Percentiles rank a stretch among this genome's conserved stretches.
These are phyloP conservation scores for Allacma fusca DNA, from an alignment of 2,888 invertebrate genomes.

Conservation along the genomic window DNA sequence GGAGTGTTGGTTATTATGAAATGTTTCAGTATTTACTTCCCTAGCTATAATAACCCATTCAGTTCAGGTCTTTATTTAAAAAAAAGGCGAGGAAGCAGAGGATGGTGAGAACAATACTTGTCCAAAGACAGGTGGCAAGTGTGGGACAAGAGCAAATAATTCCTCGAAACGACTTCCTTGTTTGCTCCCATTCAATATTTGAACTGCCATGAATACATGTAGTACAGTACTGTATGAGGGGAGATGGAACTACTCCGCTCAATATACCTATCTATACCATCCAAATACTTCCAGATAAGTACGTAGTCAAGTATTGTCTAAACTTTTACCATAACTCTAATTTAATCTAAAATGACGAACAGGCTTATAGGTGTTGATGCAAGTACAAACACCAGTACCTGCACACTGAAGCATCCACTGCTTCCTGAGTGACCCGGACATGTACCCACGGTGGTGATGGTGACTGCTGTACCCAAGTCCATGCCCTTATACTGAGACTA, in stretches of 20 bases:
- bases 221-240: too few relatives aligned
- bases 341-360: not conserved
- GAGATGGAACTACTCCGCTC: too few relatives aligned
- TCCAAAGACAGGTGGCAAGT: constrained; percentile 60
- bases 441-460: too few relatives aligned
- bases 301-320: not conserved
- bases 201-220: constrained; percentile 7
- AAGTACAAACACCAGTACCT: too few relatives aligned
- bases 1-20: constrained; percentile 13
- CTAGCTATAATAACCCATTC: constrained; percentile 6
- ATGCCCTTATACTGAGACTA: too few relatives aligned
- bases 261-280: too few relatives aligned
- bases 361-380: too few relatives aligned
- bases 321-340: constrained; percentile 11
- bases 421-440: too few relatives aligned
- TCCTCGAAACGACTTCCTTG: constrained; percentile 54
- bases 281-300: not conserved
- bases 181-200: constrained; percentile 44
- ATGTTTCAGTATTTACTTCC: not conserved
- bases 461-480: too few relatives aligned
- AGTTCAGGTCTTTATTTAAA: constrained; percentile 17
- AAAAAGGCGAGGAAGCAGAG: constrained; percentile 29
- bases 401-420: too few relatives aligned
- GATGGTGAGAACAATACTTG: constrained; percentile 50
- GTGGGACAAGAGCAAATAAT: constrained; percentile 48